phyloP scores from a whole-genome alignment of 1,140 invertebrate species.

The Heterodera carotae region DNA sequence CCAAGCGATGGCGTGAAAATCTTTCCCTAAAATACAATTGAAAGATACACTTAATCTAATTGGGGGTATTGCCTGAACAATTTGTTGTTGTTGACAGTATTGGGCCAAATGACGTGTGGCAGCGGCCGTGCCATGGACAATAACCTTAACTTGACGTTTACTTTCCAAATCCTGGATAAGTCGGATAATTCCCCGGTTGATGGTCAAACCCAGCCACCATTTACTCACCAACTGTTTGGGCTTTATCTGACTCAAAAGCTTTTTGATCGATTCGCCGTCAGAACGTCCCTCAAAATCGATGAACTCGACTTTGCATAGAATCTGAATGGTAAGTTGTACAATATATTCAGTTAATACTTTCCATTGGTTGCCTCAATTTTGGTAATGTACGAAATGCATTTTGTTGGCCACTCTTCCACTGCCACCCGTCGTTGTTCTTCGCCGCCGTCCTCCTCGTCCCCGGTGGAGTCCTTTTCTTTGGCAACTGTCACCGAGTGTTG shows the following conservation, averaged over 20 bases:
- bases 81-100: constrained; percentile 71
- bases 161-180: no score
- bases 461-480: constrained; percentile 44
- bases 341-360: not conserved
- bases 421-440: constrained; percentile 17
- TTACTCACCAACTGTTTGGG: constrained; percentile 76
- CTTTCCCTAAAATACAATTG: constrained; percentile 65
- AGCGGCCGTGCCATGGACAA: constrained; percentile 74
- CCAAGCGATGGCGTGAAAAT: constrained; percentile 82
- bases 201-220: not conserved
- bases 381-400: constrained; percentile 71
- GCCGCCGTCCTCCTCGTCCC: constrained; percentile 38
- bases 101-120: constrained; percentile 73
- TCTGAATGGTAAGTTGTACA: constrained; percentile 46
- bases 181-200: no score
- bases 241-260: constrained; percentile 70
- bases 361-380: constrained; percentile 43
- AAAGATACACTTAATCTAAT: not conserved
- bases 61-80: constrained; percentile 68
- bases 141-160: constrained; percentile 64
- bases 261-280: constrained; percentile 92
- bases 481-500: constrained; percentile 33
- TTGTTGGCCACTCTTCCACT: constrained; percentile 62
- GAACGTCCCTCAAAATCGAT: constrained; percentile 98
- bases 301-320: constrained; percentile 74